Percentiles rank a stretch among this genome's conserved stretches.
Conservation (phyloP, 1,140 invertebrate genomes). For the Eulimnadia texana region DNA sequence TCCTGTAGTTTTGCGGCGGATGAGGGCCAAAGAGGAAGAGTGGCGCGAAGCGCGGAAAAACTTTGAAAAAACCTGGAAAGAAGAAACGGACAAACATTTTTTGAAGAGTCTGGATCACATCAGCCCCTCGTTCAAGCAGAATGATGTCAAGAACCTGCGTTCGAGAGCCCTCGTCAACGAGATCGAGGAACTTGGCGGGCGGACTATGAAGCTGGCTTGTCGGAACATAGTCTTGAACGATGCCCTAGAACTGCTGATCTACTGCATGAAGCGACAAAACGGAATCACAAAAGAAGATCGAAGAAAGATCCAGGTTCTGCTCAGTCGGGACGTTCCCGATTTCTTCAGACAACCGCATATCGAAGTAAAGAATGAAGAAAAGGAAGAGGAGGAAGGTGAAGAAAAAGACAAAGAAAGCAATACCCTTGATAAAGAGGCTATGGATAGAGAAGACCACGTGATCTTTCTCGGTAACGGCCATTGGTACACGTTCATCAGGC, state of each 20-base stretch:
- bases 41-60: slow-evolving; percentile 94
- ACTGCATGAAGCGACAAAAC: slow-evolving; percentile 92
- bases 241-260: slow-evolving; percentile 85
- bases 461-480: slow-evolving; percentile 37
- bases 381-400: background rate
- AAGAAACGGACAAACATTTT: slow-evolving; percentile 97
- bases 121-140: slow-evolving; percentile 95
- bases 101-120: slow-evolving; percentile 95
- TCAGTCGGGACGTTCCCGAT: slow-evolving; percentile 88
- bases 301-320: slow-evolving; percentile 77
- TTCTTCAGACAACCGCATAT: slow-evolving; percentile 29
- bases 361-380: background rate
- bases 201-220: slow-evolving; percentile 39
- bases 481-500: background rate
- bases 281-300: slow-evolving; percentile 95
- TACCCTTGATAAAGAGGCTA: background rate
- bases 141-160: slow-evolving; percentile 83
- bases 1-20: slow-evolving; percentile 74
- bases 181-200: slow-evolving; percentile 84
- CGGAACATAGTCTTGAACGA: slow-evolving; percentile 58
- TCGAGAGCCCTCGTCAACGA: slow-evolving; percentile 91
- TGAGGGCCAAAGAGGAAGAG: slow-evolving; percentile 93
- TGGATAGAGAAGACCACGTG: slow-evolving; percentile 40
- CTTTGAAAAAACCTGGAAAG: slow-evolving; percentile 94
- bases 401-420: background rate